Conservation (phyloP, 2,113 vertebrate species). For the Brachirus orientalis region DNA sequence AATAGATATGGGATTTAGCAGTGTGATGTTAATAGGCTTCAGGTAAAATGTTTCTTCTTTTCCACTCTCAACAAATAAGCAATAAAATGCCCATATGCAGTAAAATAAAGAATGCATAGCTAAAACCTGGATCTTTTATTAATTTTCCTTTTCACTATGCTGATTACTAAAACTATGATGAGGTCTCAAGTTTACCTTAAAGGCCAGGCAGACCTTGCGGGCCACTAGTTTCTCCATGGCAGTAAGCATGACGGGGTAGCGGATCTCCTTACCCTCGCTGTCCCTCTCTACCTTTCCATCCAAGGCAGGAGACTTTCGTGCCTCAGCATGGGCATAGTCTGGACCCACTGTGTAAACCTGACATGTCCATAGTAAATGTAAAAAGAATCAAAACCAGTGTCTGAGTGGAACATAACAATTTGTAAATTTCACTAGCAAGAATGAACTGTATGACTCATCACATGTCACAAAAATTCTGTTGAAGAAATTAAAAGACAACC, state of each 20-base stretch:
- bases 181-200: slow-evolving; percentile 84
- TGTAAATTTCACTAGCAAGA: neutral
- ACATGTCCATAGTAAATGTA: neutral
- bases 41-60: too few species aligned
- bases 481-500: neutral
- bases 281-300: slow-evolving; percentile 97
- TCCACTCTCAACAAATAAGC: too few species aligned
- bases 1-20: too few species aligned
- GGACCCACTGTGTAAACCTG: slow-evolving; percentile 98
- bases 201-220: slow-evolving; percentile 96
- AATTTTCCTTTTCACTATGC: neutral
- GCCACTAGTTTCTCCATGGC: slow-evolving; percentile 98
- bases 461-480: too few species aligned
- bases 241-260: slow-evolving; percentile 97
- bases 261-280: slow-evolving; percentile 97
- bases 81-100: too few species aligned
- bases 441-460: too few species aligned
- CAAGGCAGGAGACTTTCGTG: slow-evolving; percentile 94
- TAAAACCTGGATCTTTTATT: too few species aligned
- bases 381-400: neutral
- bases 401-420: neutral
- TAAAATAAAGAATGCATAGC: too few species aligned
- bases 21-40: too few species aligned
- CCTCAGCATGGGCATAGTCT: slow-evolving; percentile 96
- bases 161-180: neutral